Percentiles rank a stretch among this genome's conserved stretches.
Conservation (phyloP, 2,888 invertebrate genomes). For the Aleiodes testaceus region DNA sequence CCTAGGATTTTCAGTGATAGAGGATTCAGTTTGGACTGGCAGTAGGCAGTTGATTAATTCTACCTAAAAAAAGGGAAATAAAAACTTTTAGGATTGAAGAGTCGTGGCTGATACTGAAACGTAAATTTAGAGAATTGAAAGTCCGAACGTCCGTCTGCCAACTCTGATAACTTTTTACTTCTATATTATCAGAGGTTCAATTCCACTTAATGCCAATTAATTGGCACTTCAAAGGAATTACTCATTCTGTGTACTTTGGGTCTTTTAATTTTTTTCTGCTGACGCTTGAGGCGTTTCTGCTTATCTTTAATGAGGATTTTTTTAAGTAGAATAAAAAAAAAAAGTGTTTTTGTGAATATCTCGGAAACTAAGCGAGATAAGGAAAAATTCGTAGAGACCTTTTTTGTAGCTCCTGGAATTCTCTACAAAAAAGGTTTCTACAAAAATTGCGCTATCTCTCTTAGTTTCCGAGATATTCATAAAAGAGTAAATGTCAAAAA, state of each 20-base stretch:
- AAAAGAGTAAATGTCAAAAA: no score
- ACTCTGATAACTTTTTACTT: background rate
- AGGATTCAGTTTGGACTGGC: background rate
- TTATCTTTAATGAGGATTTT: background rate
- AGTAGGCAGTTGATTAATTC: conserved; percentile 16
- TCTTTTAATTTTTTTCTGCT: background rate
- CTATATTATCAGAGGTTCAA: no score
- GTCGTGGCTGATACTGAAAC: background rate
- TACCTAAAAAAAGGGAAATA: no score
- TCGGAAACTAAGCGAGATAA: no score
- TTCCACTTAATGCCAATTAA: background rate
- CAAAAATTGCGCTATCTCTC: no score
- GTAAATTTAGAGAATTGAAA: background rate
- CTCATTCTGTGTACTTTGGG: background rate
- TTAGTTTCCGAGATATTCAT: no score
- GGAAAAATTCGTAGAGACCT: no score
- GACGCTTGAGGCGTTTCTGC: conserved; percentile 2
- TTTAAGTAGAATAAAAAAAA: no score
- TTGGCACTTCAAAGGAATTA: conserved; percentile 3
- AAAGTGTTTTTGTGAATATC: no score
- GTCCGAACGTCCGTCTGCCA: background rate
- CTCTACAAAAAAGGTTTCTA: no score
- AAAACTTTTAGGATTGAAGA: conserved; percentile 23
- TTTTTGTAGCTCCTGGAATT: no score
- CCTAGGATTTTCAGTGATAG: background rate